These are phyloP conservation scores for Hydractinia symbiolongicarpus DNA, from an alignment of 30 jellyfish, hydroid and myxozoan species.

Conservation along the genomic window DNA sequence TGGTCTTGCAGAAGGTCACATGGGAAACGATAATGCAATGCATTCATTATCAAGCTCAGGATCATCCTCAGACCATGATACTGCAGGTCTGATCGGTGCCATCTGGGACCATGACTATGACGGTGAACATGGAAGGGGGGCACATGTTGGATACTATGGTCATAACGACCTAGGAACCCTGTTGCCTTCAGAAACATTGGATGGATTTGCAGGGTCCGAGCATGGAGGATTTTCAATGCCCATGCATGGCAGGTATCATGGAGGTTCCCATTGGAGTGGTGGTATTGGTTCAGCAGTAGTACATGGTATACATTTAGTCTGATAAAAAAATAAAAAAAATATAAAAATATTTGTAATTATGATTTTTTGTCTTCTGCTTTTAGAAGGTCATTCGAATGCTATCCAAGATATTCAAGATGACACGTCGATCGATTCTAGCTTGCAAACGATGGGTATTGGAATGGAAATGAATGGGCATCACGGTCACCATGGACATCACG, in stretches of 20 bases:
- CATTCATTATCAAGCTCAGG: conserved; percentile 10
- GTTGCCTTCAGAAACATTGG: conserved; percentile 92
- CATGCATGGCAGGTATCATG: conserved; percentile 19
- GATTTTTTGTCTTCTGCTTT: not conserved
- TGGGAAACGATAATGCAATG: not conserved
- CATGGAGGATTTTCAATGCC: conserved; percentile 23
- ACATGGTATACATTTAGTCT: not conserved
- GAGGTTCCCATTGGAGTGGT: conserved; percentile 9
- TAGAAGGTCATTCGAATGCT: conserved; percentile 6
- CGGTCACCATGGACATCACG: conserved; percentile 28
- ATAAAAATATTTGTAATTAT: not conserved
- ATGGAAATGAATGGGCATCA: conserved; percentile 31
- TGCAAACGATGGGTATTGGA: conserved; percentile 44
- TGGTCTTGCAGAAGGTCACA: too few species aligned
- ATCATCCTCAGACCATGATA: conserved; percentile 4
- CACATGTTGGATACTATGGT: conserved; percentile 26
- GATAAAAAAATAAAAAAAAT: not conserved
- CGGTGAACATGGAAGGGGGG: conserved; percentile 16
- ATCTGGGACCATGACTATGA: conserved; percentile 13
- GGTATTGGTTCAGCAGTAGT: too few species aligned
- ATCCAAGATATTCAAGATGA: conserved; percentile 97
- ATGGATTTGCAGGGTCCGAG: conserved; percentile 88
- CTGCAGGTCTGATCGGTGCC: conserved; percentile 21
- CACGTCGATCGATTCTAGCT: conserved; percentile 75
- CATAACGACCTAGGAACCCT: conserved; percentile 60